Evolutionary conservation across 2,888 invertebrate species (phyloP).

Genomic region (Ecliptopera silaceata): DNA sequence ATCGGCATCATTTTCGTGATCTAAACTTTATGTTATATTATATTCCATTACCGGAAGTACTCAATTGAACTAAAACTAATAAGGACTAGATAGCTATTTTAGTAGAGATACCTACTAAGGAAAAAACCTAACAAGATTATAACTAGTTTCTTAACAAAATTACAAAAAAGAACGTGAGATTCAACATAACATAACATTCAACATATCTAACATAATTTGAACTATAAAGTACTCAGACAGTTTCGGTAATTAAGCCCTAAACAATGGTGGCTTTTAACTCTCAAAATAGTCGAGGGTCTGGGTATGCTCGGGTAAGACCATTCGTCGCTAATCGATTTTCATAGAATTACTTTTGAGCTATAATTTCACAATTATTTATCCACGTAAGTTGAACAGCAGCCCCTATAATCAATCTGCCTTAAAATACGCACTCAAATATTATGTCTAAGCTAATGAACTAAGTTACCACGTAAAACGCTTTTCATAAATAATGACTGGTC

Average conservation of each 20-base stretch:
- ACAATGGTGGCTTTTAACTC: constrained; percentile 9
- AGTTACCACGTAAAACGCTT: constrained; percentile 7
- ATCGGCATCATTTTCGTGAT: too few relatives aligned
- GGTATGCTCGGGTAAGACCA: constrained; percentile 7
- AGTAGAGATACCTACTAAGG: too few relatives aligned
- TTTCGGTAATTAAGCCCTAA: constrained; percentile 17
- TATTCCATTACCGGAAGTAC: too few relatives aligned
- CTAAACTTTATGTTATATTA: too few relatives aligned
- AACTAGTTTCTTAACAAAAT: not conserved
- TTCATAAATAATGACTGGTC: constrained; percentile 7
- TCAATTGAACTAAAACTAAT: too few relatives aligned
- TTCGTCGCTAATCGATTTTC: constrained; percentile 1
- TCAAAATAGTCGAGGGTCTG: constrained; percentile 2
- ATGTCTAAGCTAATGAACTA: not conserved
- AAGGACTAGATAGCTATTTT: too few relatives aligned
- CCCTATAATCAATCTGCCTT: not conserved
- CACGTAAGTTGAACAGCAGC: not conserved
- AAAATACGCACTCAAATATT: too few relatives aligned
- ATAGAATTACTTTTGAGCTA: constrained; percentile 4
- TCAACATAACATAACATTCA: not conserved
- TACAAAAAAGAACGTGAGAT: not conserved
- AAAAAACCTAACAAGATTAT: too few relatives aligned
- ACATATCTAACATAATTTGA: not conserved
- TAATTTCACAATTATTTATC: not conserved
- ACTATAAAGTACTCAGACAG: constrained; percentile 12